Evolutionary conservation across 1,140 invertebrate species (phyloP).

Genomic region (Andricus grossulariae): DNA sequence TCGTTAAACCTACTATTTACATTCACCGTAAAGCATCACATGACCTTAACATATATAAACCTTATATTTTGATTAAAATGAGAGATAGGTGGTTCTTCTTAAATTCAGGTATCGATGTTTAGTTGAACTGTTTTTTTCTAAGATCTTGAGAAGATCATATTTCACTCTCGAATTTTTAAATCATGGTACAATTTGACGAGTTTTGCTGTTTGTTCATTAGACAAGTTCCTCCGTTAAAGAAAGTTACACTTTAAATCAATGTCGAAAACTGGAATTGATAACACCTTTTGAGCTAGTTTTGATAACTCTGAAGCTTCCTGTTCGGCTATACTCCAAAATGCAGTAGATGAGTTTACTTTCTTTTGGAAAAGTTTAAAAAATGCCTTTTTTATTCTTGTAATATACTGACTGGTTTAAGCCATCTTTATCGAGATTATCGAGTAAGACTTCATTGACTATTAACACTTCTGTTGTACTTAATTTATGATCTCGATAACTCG

Average conservation of each 20-base stretch:
- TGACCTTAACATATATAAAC: too few relatives aligned
- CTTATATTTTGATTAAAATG: too few relatives aligned
- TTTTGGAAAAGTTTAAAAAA: background rate
- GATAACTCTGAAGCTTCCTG: too few relatives aligned
- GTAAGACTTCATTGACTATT: background rate
- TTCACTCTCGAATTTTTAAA: slow-evolving; percentile 10
- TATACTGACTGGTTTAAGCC: background rate
- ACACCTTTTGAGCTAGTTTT: background rate
- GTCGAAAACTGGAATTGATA: background rate
- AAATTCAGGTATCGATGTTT: too few relatives aligned
- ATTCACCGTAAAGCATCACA: too few relatives aligned
- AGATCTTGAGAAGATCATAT: too few relatives aligned
- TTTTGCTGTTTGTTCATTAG: background rate
- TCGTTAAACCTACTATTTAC: too few relatives aligned
- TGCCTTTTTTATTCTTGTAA: background rate
- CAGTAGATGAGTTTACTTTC: background rate
- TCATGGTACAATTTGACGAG: background rate
- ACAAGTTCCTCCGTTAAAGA: too few relatives aligned
- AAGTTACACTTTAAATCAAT: too few relatives aligned
- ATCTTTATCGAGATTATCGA: background rate
- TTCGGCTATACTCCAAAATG: background rate
- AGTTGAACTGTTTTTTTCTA: too few relatives aligned
- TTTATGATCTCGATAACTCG: background rate
- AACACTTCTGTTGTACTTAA: background rate
- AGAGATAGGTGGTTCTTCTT: too few relatives aligned